Conservation (phyloP, 2,113 vertebrate species). For the Clupea harengus region DNA sequence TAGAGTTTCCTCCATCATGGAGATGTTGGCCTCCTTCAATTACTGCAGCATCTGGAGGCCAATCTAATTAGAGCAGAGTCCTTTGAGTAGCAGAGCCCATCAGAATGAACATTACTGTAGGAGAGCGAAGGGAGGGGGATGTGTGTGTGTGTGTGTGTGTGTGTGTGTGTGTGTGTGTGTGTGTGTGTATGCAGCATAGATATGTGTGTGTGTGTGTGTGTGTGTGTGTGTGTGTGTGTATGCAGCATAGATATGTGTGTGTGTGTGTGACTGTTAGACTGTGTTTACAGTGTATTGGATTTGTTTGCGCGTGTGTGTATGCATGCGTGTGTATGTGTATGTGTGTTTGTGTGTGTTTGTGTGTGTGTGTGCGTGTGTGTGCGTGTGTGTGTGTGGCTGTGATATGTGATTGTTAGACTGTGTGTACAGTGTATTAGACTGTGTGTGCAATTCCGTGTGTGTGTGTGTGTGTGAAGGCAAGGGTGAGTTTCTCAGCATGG, state of each 20-base stretch:
- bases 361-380: background rate
- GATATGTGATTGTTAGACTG: too few relatives aligned
- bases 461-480: background rate
- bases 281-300: too few relatives aligned
- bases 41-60: constrained; percentile 10
- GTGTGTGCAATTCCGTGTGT: too few relatives aligned
- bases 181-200: too few relatives aligned
- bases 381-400: too few relatives aligned
- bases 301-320: too few relatives aligned
- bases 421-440: too few relatives aligned
- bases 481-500: background rate
- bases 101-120: background rate
- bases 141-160: background rate
- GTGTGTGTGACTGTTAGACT: background rate
- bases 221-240: background rate
- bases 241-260: background rate
- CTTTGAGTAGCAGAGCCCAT: background rate
- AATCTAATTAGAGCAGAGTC: background rate
- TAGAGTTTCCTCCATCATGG: background rate
- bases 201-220: constrained; percentile 3
- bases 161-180: background rate
- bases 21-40: background rate
- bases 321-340: background rate
- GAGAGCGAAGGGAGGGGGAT: background rate
- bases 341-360: background rate